These are phyloP conservation scores for Altica lythri DNA, from an alignment of 2,888 invertebrate genomes.

Conservation along the genomic window DNA sequence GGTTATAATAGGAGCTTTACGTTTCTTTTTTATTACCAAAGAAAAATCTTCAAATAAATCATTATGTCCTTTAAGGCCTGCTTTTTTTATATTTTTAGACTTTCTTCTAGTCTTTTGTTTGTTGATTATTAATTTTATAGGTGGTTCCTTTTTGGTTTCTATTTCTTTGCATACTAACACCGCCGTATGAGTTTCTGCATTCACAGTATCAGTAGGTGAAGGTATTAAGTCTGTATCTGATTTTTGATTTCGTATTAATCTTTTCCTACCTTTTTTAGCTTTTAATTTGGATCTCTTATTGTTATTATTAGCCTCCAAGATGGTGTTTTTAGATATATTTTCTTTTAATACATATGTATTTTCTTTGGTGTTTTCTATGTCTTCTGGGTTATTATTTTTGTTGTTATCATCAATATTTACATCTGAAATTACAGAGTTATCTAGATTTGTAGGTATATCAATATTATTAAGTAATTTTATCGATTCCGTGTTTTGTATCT, in stretches of 20 bases:
- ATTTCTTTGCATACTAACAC: not conserved
- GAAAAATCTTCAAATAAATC: slow-evolving; percentile 44
- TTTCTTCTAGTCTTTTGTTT: slow-evolving; percentile 42
- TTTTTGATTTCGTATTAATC: slow-evolving; percentile 11
- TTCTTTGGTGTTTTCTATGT: slow-evolving; percentile 4
- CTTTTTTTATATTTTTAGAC: slow-evolving; percentile 42
- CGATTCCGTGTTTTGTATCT: too few relatives aligned
- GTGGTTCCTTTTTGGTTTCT: slow-evolving; percentile 25
- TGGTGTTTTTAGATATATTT: slow-evolving; percentile 18
- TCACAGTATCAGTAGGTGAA: too few relatives aligned
- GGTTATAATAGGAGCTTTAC: slow-evolving; percentile 36
- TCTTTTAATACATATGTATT: slow-evolving; percentile 14
- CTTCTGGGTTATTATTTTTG: too few relatives aligned
- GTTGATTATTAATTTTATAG: slow-evolving; percentile 35
- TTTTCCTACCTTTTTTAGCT: slow-evolving; percentile 10
- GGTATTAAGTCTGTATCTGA: not conserved
- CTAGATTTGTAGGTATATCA: too few relatives aligned
- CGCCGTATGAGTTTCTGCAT: too few relatives aligned
- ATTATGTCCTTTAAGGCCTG: slow-evolving; percentile 38
- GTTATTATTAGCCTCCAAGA: not conserved
- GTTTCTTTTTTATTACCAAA: slow-evolving; percentile 44
- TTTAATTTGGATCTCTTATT: slow-evolving; percentile 16
- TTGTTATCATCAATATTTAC: too few relatives aligned
- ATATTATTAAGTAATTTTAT: too few relatives aligned
- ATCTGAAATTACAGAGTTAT: too few relatives aligned